phyloP scores from a whole-genome alignment of 2,113 vertebrate species.

The Syrmaticus mikado region DNA sequence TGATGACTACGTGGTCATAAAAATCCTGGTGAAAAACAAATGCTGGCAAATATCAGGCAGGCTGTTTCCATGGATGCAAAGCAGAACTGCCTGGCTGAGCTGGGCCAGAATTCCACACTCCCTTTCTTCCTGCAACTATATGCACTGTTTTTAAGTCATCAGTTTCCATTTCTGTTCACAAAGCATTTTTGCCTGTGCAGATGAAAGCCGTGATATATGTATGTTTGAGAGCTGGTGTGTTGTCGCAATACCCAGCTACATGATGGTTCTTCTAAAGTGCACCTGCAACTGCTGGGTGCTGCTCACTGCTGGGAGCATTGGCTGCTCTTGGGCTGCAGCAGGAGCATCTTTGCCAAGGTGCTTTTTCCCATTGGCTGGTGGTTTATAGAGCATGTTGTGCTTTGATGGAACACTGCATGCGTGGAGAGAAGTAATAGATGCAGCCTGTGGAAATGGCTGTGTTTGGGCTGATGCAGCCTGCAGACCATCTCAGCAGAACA shows the following conservation, averaged over 20 bases:
- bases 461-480: background rate
- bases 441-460: background rate
- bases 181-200: fast-evolving
- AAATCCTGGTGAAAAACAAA: background rate
- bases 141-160: fast-evolving
- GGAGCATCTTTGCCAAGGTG: fast-evolving
- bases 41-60: fast-evolving
- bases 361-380: background rate
- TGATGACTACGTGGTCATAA: fast-evolving
- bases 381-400: background rate
- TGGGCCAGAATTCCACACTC: background rate
- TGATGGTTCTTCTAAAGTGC: background rate
- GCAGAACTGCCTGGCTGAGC: background rate
- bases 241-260: background rate
- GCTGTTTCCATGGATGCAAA: constrained; percentile 38
- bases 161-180: background rate
- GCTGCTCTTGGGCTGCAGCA: background rate
- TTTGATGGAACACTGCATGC: background rate
- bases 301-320: fast-evolving
- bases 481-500: background rate
- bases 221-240: background rate
- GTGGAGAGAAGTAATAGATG: background rate
- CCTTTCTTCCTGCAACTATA: background rate
- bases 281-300: fast-evolving
- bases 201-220: background rate